A percentile compares a stretch with the other conserved stretches of the same genome.
These are phyloP conservation scores for Aphyosemion australe DNA, from an alignment of 2,113 vertebrate genomes.

Conservation along the genomic window DNA sequence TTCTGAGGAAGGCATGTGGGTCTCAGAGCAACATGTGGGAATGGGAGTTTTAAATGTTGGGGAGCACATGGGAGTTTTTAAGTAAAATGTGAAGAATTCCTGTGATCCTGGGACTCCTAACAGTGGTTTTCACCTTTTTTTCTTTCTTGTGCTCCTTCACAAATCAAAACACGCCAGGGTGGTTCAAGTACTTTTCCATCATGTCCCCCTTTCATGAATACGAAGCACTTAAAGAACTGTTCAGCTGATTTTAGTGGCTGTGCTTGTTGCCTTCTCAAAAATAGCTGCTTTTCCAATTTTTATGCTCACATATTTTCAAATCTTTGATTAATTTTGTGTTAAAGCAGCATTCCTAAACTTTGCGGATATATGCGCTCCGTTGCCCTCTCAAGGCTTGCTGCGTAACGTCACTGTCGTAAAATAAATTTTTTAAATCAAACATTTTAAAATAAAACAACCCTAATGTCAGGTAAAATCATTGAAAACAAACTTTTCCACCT, in stretches of 20 bases:
- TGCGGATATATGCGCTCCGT: too few species aligned
- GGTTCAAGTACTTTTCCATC: background rate
- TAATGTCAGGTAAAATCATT: too few species aligned
- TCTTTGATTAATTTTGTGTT: background rate
- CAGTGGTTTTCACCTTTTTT: background rate
- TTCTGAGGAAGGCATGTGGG: constrained; percentile 15
- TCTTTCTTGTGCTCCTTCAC: background rate
- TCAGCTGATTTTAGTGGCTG: constrained; percentile 5
- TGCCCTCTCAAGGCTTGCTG: too few species aligned
- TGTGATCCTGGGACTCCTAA: constrained; percentile 9
- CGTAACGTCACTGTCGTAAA: too few species aligned
- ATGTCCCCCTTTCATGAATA: background rate
- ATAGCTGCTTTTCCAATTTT: too few species aligned
- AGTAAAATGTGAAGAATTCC: constrained; percentile 1
- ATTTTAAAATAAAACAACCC: too few species aligned
- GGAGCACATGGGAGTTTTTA: constrained; percentile 30
- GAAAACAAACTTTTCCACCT: too few species aligned
- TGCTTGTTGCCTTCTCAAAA: background rate
- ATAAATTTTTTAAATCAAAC: too few species aligned
- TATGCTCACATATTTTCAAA: too few species aligned
- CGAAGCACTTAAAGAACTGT: background rate
- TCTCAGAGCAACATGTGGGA: constrained; percentile 13
- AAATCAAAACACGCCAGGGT: background rate
- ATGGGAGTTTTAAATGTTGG: constrained; percentile 13
- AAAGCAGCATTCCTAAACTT: too few species aligned